Evolutionary conservation across 1,140 invertebrate species (phyloP), one percentile per base, ranked within the genome.

Genomic region (Philopotamus ludificatus): DNA sequence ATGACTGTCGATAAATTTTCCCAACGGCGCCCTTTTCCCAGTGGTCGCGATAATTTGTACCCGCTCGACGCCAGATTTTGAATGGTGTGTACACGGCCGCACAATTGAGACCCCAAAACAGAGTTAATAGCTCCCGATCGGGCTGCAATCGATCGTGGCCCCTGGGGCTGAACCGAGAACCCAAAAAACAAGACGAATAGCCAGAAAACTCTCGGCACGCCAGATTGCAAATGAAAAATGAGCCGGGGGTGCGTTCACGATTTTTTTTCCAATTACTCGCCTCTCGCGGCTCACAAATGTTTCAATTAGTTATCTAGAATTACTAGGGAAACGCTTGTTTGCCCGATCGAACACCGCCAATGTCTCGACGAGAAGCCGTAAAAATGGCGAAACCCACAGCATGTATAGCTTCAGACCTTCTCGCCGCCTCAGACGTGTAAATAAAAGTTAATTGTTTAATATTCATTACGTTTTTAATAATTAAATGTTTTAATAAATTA

Each of bases 201-300:
- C 61, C 61, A 42, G 50, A 57, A 57, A 57, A 57, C 54, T 57
- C 61, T 45, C 49, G 22, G 50, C 49, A 45, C 61, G 49, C 61
- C 61, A 54, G 61, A 63, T 54, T 63, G 61, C 50, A 63, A 63
- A 63, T 63, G 61, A 63, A 63, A 63, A 63, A 63, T 63, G 61
- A 57, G 25, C 54, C 15, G n/a, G n/a, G 34, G 49, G 61, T 54
- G 61, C 49, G 61, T 45, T 54, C 51, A 23, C 21, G 26, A 23
- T 63, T 54, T 54, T 55, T 63, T 63, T 63, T 63, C 44, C 61
- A 63, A 63, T 63, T 63, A 63, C 60, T n/a, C n/a, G 61, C 34
- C 55, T 63, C 45, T 63, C 50, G 50, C 61, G 51, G 61, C 50
- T 53, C 61, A 63, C 61, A 63, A 63, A 63, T 63, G 61, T 63